Conservation (phyloP, 2,888 invertebrate genomes). For the Trichopoda pennipes region DNA sequence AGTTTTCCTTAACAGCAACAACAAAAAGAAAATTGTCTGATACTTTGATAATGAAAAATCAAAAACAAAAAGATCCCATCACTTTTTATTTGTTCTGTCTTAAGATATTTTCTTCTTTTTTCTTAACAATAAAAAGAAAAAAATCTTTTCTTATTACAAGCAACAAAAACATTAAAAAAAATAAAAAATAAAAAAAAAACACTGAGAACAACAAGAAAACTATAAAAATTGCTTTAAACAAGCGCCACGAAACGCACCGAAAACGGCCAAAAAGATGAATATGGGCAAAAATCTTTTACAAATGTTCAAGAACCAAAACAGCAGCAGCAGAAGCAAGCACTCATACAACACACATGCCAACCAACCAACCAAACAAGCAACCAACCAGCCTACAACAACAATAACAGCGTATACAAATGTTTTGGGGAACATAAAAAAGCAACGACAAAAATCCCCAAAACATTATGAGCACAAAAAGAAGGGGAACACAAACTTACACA, state of each 20-base stretch:
- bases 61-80: slow-evolving; percentile 12
- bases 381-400: too few species aligned
- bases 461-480: slow-evolving; percentile 18
- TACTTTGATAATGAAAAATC: slow-evolving; percentile 1
- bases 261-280: slow-evolving; percentile 80
- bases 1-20: slow-evolving; percentile 52
- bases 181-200: slow-evolving; percentile 36
- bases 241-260: slow-evolving; percentile 78
- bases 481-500: slow-evolving; percentile 9
- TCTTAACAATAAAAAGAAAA: slow-evolving; percentile 21
- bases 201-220: slow-evolving; percentile 51
- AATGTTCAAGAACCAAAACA: slow-evolving; percentile 78
- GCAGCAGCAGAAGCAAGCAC: slow-evolving; percentile 50
- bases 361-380: too few species aligned
- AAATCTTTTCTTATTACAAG: slow-evolving; percentile 31
- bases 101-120: slow-evolving; percentile 28
- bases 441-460: slow-evolving; percentile 48
- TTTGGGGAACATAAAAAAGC: slow-evolving; percentile 21
- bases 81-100: slow-evolving; percentile 28
- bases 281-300: slow-evolving; percentile 80
- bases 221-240: slow-evolving; percentile 59
- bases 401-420: not conserved
- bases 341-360: slow-evolving; percentile 24
- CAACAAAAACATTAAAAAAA: too few species aligned
- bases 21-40: slow-evolving; percentile 52